These are phyloP conservation scores for Myiozetetes cayanensis DNA, from an alignment of 2,113 vertebrate species.

Conservation along the genomic window DNA sequence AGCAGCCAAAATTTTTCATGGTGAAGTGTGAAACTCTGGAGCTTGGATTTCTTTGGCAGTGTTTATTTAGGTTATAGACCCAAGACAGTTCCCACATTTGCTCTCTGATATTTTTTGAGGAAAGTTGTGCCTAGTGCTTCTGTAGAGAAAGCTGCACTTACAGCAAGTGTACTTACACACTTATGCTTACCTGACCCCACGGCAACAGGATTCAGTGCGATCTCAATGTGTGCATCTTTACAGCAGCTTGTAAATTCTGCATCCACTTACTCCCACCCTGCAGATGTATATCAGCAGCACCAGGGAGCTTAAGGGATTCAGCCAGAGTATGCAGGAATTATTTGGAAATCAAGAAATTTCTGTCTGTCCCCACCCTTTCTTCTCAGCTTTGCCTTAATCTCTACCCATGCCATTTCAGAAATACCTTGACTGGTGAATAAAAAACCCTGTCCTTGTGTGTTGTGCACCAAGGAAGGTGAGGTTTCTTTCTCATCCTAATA, in stretches of 20 bases:
- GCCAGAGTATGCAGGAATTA: not conserved
- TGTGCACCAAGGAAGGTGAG: not conserved
- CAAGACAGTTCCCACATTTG: not conserved
- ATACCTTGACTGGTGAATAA: not conserved
- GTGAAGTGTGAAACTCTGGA: not conserved
- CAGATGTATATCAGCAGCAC: not conserved
- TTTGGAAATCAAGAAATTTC: slow-evolving; percentile 15
- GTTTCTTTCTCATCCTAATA: not conserved
- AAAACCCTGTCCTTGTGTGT: not conserved
- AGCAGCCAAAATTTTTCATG: not conserved
- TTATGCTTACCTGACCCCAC: not conserved
- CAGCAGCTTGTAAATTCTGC: not conserved
- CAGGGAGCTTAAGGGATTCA: not conserved
- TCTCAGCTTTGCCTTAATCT: slow-evolving; percentile 8
- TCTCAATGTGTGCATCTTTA: not conserved
- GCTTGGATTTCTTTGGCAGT: not conserved
- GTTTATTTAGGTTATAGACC: slow-evolving; percentile 1
- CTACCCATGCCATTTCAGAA: not conserved
- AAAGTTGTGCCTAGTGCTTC: not conserved
- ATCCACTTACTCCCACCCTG: not conserved
- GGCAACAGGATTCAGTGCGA: not conserved
- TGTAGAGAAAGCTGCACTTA: not conserved
- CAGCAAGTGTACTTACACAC: not conserved
- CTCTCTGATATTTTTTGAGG: not conserved
- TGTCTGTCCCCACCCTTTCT: not conserved